phyloP scores from a whole-genome alignment of 2,797 vertebrate genomes.

The Malacoctenus gilli region DNA sequence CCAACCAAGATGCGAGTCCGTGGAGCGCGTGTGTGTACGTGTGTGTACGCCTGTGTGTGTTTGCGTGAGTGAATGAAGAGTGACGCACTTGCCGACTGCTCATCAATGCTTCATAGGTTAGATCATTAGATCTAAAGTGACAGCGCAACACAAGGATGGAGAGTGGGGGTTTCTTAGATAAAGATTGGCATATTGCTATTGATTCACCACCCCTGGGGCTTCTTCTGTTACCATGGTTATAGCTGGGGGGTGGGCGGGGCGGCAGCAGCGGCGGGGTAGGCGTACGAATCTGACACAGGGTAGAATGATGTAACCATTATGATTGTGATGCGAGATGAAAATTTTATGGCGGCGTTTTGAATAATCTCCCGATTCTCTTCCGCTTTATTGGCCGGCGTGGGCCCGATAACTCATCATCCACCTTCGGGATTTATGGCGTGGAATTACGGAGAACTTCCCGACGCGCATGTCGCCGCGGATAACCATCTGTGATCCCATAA shows the following conservation, averaged over 20 bases:
- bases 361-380: constrained; percentile 40
- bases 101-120: constrained; percentile 82
- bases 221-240: constrained; percentile 79
- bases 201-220: constrained; percentile 77
- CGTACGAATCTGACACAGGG: constrained; percentile 52
- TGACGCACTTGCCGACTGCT: constrained; percentile 70
- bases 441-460: constrained; percentile 34
- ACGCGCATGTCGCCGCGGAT: constrained; percentile 57
- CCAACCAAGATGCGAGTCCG: constrained; percentile 26
- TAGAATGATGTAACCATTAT: constrained; percentile 65
- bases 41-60: constrained; percentile 16
- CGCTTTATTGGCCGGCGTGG: constrained; percentile 30
- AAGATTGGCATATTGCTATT: constrained; percentile 84
- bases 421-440: constrained; percentile 33
- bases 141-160: constrained; percentile 75
- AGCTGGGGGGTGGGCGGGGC: constrained; percentile 16
- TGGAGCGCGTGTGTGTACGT: constrained; percentile 13
- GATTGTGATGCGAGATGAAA: constrained; percentile 45
- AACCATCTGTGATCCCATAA: constrained; percentile 72
- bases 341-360: constrained; percentile 49
- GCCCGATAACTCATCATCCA: constrained; percentile 36
- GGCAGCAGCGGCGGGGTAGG: constrained; percentile 26
- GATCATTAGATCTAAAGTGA: constrained; percentile 84
- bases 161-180: constrained; percentile 77
- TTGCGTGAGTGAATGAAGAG: constrained; percentile 69